Evolutionary conservation across 2,113 vertebrate genomes (phyloP), one percentile per base, ranked within the genome.

Genomic region (Mastomys coucha): DNA sequence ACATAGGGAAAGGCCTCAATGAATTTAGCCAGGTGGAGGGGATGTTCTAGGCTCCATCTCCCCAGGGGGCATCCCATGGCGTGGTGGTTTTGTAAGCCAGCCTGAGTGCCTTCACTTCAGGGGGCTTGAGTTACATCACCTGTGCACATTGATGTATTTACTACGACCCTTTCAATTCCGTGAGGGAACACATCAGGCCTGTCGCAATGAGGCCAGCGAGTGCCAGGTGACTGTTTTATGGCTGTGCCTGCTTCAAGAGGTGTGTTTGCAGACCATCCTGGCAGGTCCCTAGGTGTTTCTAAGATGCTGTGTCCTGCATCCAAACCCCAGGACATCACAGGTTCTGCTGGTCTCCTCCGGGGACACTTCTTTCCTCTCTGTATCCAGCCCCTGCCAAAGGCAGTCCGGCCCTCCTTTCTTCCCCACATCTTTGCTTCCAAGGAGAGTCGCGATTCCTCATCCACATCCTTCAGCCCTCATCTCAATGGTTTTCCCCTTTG

Each of bases 151-250:
- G 98, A 90, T 51, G 12, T 91, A 97, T 97, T 98, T 97, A 94
- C 56, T 95, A 86, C 92, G 58, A 95, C 42, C 97, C 22, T 72
- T 89, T 96, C 86, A 28, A 92, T 95, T 97, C 96, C 90, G 33
- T 96, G 96, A 96, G 95, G 93, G 95, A 98, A 98, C 90, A 97
- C 36, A 75, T 3, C 24, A 22, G 0, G 69, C 1, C 94, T 97
- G 92, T 88, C 96, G 92, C 0, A 0, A 90, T 14, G 58, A 73
- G 90, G 85, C 89, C 0, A 0, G 70, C 67, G 89, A 97, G 98
- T 98, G 98, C 95, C 2, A 95, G 89, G 90, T 97, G 98, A 98
- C 96, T 58, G 0, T 78, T 98, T 97, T 93, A 97, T 8, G 22
- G 42, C 63, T 36, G 36, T 45, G 95, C 78, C 0, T 0, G 96